A percentile compares a stretch with the other conserved stretches of the same genome.
phyloP scores from a whole-genome alignment of 2,888 invertebrate genomes.

The Epicampocera succincta region DNA sequence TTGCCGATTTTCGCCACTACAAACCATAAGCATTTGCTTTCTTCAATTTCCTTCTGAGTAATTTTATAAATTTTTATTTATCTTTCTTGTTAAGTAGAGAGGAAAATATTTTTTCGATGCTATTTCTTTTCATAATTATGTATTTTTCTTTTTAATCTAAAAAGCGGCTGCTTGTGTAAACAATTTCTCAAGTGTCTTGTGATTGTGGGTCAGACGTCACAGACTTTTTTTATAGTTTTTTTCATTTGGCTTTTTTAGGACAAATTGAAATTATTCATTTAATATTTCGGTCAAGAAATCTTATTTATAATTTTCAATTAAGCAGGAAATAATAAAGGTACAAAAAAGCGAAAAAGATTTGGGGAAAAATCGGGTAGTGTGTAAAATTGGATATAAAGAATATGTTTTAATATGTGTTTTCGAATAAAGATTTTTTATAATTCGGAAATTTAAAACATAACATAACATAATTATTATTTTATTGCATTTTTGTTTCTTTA shows the following conservation, averaged over 20 bases:
- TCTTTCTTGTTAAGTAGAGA: constrained; percentile 45
- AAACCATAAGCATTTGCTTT: neutral
- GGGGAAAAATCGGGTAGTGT: no score
- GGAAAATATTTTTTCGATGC: constrained; percentile 23
- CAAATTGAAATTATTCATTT: constrained; percentile 31
- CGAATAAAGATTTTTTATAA: no score
- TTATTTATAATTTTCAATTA: constrained; percentile 16
- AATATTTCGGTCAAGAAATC: constrained; percentile 32
- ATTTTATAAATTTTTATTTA: constrained; percentile 47
- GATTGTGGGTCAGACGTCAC: constrained; percentile 59
- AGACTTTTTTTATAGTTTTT: neutral
- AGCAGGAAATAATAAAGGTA: neutral
- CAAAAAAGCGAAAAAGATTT: constrained; percentile 19
- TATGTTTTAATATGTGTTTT: no score
- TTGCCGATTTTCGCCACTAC: neutral
- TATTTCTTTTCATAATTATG: constrained; percentile 22
- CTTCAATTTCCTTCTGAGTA: constrained; percentile 3
- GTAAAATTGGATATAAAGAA: no score
- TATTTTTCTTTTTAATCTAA: neutral
- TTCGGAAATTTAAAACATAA: no score
- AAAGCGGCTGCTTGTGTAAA: constrained; percentile 15
- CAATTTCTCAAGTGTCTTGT: constrained; percentile 56
- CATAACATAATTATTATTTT: no score
- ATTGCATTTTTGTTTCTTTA: no score
- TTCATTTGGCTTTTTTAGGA: constrained; percentile 4